phyloP scores from a whole-genome alignment of 2,888 invertebrate species.

The Balanococcus diminutus region DNA sequence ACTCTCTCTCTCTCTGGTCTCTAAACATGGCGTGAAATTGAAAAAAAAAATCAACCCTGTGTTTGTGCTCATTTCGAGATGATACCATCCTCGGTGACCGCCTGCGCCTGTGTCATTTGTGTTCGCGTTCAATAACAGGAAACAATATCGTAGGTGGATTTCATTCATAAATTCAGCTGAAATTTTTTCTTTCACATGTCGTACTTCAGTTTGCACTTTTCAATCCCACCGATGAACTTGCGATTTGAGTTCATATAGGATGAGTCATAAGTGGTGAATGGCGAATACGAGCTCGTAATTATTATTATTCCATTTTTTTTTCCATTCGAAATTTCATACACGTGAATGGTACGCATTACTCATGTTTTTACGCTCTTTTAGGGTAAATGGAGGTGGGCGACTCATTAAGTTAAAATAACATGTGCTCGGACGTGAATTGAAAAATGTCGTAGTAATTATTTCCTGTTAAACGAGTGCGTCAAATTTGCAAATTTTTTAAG shows the following conservation, averaged over 20 bases:
- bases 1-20: neutral
- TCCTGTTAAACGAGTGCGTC: neutral
- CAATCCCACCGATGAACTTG: neutral
- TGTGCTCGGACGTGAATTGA: neutral
- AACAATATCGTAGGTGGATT: neutral
- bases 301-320: neutral
- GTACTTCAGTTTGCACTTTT: neutral
- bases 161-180: slow-evolving; percentile 13
- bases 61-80: neutral
- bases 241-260: neutral
- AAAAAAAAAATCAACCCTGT: neutral
- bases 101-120: too few species aligned
- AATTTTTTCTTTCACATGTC: neutral
- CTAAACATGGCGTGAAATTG: neutral
- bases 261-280: neutral
- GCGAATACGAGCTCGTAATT: neutral
- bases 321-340: neutral
- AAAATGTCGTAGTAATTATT: neutral
- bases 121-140: neutral
- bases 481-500: neutral
- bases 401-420: neutral
- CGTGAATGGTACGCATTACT: neutral
- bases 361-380: neutral
- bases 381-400: neutral
- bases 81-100: neutral